Evolutionary conservation across 2,888 invertebrate genomes (phyloP).

Genomic region (Netelia fuscicornis): DNA sequence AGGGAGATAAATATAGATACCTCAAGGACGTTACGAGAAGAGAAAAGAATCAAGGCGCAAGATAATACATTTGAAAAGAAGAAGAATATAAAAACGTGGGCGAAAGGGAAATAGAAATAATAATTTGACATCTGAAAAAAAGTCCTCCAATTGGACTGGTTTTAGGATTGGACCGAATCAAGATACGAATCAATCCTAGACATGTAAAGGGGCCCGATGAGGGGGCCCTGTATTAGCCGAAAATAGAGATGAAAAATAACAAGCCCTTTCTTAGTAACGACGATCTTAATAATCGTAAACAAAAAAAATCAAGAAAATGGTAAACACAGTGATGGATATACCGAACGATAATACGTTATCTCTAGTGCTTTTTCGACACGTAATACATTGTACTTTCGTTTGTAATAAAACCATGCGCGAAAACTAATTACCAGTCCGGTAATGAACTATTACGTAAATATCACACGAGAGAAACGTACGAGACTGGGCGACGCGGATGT

Average conservation of each 20-base stretch:
- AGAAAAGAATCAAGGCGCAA: neutral
- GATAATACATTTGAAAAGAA: neutral
- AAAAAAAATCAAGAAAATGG: neutral
- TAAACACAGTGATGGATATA: neutral
- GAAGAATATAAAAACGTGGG: neutral
- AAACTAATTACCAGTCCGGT: neutral
- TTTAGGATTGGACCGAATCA: neutral
- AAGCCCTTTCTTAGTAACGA: neutral
- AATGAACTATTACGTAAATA: neutral
- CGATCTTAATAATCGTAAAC: neutral
- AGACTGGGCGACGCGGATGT: neutral
- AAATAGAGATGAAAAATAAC: conserved; percentile 55
- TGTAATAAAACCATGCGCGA: neutral
- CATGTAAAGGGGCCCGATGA: conserved; percentile 75
- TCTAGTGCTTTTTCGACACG: neutral
- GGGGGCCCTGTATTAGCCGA: conserved; percentile 75
- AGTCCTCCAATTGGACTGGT: neutral
- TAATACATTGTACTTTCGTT: conserved; percentile 9
- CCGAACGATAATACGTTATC: conserved; percentile 21
- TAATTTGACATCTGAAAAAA: neutral
- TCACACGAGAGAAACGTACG: neutral
- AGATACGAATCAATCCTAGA: conserved; percentile 51
- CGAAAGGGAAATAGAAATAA: neutral
- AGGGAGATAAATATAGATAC: neutral
- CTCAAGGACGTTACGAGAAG: neutral